Percentiles rank a stretch among this genome's conserved stretches.
Conservation (phyloP, 2,888 invertebrate genomes). For the Metellina segmentata region DNA sequence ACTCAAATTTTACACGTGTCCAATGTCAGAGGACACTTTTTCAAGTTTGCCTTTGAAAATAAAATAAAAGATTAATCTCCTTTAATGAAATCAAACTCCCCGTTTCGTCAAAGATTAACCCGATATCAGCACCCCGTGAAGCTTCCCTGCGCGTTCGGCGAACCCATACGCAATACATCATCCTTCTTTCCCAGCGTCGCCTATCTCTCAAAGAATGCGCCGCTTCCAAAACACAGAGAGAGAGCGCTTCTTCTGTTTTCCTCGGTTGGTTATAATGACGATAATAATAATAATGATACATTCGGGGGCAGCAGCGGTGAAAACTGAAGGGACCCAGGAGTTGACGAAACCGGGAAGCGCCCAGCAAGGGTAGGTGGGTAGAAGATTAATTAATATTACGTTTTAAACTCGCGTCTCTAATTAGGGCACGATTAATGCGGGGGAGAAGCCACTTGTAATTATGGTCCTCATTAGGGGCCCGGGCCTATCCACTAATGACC, state of each 20-base stretch:
- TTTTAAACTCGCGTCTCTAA: conserved; percentile 76
- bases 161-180: not conserved
- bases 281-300: conserved; percentile 54
- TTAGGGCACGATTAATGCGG: conserved; percentile 76
- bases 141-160: not conserved
- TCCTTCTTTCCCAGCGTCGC: not conserved
- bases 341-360: conserved; percentile 45
- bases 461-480: conserved; percentile 74
- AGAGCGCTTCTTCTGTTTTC: conserved; percentile 28
- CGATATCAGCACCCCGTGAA: not conserved
- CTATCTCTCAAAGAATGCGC: no score
- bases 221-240: not conserved
- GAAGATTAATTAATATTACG: conserved; percentile 77
- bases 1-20: no score
- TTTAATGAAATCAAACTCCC: no score
- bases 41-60: no score
- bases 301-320: not conserved
- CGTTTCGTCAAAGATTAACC: not conserved
- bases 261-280: conserved; percentile 44
- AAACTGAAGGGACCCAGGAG: conserved; percentile 45
- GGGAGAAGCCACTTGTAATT: conserved; percentile 76
- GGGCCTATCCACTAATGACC: conserved; percentile 75
- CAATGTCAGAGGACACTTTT: no score
- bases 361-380: conserved; percentile 20
- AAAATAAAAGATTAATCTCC: no score